Evolutionary conservation across 2,888 invertebrate genomes (phyloP).

Genomic region (Trileptium ribeirensis): DNA sequence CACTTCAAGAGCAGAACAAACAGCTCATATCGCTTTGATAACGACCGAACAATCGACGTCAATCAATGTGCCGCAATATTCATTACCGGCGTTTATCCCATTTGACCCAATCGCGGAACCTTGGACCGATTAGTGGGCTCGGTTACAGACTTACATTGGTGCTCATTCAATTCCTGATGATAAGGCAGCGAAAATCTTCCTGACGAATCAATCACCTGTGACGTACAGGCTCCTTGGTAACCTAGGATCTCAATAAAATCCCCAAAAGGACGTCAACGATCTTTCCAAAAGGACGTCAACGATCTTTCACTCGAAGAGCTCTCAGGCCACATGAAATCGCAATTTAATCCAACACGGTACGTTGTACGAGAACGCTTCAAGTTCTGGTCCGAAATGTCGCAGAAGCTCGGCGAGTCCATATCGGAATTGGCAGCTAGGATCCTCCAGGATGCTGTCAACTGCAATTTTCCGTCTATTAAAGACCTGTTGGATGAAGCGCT

Average conservation of each 20-base stretch:
- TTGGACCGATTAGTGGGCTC: background rate
- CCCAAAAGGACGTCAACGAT: background rate
- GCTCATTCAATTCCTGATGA: background rate
- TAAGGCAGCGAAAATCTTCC: background rate
- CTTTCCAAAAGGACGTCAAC: too few species aligned
- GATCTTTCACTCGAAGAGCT: background rate
- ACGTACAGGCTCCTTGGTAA: background rate
- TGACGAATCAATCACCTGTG: background rate
- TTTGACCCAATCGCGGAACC: background rate
- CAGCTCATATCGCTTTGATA: too few species aligned
- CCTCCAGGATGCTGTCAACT: conserved; percentile 31
- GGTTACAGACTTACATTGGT: background rate
- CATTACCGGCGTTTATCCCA: too few species aligned
- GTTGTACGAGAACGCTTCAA: conserved; percentile 31
- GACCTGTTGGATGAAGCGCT: background rate
- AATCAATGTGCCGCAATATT: too few species aligned
- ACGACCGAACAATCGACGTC: too few species aligned
- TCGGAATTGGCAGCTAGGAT: conserved; percentile 29
- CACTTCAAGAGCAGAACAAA: too few species aligned
- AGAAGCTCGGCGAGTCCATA: conserved; percentile 32
- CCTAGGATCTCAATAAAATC: background rate
- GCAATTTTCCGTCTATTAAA: conserved; percentile 26
- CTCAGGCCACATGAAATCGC: conserved; percentile 11
- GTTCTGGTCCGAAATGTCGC: conserved; percentile 32
- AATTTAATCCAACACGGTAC: conserved; percentile 31